Evolutionary conservation across 1,140 invertebrate genomes (phyloP).

Genomic region (Odontomachus brunneus): DNA sequence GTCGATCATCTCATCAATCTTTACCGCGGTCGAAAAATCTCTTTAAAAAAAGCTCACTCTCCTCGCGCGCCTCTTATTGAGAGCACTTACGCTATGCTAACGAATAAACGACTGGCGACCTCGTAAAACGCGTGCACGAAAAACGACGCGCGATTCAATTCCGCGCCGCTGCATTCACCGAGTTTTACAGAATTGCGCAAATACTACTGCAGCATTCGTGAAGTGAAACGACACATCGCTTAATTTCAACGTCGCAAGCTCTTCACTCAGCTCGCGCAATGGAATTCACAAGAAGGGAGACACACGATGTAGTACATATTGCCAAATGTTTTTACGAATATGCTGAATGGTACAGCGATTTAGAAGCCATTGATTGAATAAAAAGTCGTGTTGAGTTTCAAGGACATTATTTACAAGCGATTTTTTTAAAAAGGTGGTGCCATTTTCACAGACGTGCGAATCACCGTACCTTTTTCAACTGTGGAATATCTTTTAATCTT

Average conservation of each 20-base stretch:
- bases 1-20: background rate
- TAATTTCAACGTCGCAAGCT: background rate
- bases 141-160: slow-evolving; percentile 34
- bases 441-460: no score
- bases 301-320: background rate
- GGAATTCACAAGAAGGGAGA: background rate
- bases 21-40: background rate
- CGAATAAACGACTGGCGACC: background rate
- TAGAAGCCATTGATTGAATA: slow-evolving; percentile 34
- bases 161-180: background rate
- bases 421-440: no score
- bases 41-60: background rate
- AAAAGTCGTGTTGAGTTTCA: slow-evolving; percentile 50
- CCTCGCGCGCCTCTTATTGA: background rate
- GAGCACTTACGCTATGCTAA: background rate
- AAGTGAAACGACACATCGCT: background rate
- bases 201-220: background rate
- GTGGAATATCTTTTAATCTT: background rate
- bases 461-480: no score
- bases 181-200: slow-evolving; percentile 41
- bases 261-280: background rate
- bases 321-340: slow-evolving; percentile 64
- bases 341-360: background rate
- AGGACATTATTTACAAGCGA: slow-evolving; percentile 42
- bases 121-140: background rate